These are phyloP conservation scores for Antechinus stuartii DNA, from an alignment of 2,113 vertebrate species.

Conservation along the genomic window DNA sequence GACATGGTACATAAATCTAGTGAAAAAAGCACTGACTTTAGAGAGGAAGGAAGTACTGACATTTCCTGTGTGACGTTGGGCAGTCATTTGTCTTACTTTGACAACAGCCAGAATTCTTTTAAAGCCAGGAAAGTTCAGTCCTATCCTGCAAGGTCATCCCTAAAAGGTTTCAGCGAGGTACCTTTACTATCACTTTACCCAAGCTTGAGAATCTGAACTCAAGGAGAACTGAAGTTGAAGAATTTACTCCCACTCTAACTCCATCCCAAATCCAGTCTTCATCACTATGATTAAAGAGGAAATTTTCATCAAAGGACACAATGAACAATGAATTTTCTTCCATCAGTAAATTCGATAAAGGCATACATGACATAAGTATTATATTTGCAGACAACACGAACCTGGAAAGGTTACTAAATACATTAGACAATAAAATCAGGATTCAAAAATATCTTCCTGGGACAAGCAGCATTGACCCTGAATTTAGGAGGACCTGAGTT, in stretches of 20 bases:
- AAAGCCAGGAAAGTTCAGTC: background rate
- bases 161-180: background rate
- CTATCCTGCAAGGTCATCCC: background rate
- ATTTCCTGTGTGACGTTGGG: background rate
- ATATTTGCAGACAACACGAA: too few species aligned
- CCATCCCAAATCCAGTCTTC: background rate
- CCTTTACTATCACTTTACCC: background rate
- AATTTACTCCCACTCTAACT: background rate
- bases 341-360: too few species aligned
- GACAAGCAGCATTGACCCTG: too few species aligned
- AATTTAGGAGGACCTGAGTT: too few species aligned
- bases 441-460: too few species aligned
- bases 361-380: too few species aligned
- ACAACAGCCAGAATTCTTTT: conserved; percentile 13
- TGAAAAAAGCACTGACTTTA: background rate
- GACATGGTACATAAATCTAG: background rate
- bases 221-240: background rate
- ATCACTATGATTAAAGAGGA: too few species aligned
- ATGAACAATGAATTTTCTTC: too few species aligned
- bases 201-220: background rate
- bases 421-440: too few species aligned
- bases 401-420: too few species aligned
- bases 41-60: background rate
- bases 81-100: background rate
- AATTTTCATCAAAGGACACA: too few species aligned